phyloP scores from a whole-genome alignment of 2,113 vertebrate genomes.

The Perccottus glenii region DNA sequence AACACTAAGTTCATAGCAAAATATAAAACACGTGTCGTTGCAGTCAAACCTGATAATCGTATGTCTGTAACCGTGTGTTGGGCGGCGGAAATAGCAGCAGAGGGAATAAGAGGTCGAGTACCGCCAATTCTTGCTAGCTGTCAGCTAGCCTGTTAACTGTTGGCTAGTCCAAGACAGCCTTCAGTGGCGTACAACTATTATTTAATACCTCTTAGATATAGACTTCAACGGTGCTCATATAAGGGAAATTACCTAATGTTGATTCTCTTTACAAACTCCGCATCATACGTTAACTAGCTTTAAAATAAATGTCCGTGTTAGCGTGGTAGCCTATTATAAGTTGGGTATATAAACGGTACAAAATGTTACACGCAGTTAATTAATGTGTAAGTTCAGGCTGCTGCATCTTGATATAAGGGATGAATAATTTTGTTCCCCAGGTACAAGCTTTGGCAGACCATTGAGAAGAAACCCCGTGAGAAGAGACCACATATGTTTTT shows the following conservation, averaged over 20 bases:
- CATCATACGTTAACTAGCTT: not conserved
- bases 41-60: not conserved
- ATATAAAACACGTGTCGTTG: not conserved
- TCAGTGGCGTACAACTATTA: not conserved
- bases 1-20: fast-evolving
- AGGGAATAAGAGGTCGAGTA: conserved; percentile 39
- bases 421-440: not conserved
- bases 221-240: not conserved
- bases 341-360: not conserved
- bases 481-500: not conserved
- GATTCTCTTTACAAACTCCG: fast-evolving
- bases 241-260: not conserved
- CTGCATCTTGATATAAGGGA: not conserved
- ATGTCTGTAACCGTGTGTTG: not conserved
- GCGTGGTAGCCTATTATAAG: conserved; percentile 28
- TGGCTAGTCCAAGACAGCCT: conserved; percentile 11
- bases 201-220: no score
- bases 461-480: conserved; percentile 6
- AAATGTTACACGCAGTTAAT: not conserved
- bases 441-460: not conserved
- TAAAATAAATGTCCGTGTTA: conserved; percentile 9
- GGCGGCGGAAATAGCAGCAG: conserved; percentile 11
- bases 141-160: conserved; percentile 42
- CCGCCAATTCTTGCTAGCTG: conserved; percentile 65
- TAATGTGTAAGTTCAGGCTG: not conserved